Base-by-base conservation (phyloP, 2,888 invertebrate genomes). In the Fragum whitleyi region DNA sequence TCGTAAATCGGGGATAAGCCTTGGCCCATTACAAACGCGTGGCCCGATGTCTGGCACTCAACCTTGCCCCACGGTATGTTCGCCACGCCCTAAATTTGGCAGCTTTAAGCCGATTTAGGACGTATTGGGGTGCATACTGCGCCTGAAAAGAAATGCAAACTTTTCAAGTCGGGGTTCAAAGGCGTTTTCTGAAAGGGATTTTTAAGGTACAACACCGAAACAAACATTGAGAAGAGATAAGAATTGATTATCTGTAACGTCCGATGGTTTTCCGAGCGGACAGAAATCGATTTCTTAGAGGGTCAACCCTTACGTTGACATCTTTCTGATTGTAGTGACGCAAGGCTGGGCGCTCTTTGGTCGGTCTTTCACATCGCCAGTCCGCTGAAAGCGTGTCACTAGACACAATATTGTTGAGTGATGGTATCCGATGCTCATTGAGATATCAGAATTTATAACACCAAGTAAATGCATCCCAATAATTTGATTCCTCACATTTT, bases 21-120 rank as follows among this genome's bases (percentile, higher is more conserved):
- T 53, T 23, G 21, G 69, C 69, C 69, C 69, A 69, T 53, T 32
- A n/a, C 42, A 67, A 36, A n/a, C 67, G 29, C 11, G 53, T 53
- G 19, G n/a, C 53, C 28, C 23, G 16, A 47, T 67, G 67, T 11
- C 67, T 29, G 21, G 21, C 23, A 16, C 21, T 67, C 42, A 67
- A 47, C 23, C 29, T 23, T 23, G 42, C 23, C 26, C 23, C 67
- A 11, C 26, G 29, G n/a, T 67, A 36, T 36, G 42, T 6, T 21
- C 67, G 23, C 42, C 67, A 16, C 9, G 36, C 29, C 39, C n/a
- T 67, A 7, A 67, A 9, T n/a, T 36, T 19, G 11, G 47, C 42
- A 47, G 36, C 67, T 26, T 47, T 67, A 47, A 47, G 67, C 2
- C 67, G 47, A 36, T 67, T 67, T 39, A 39, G 19, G 5, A 67